Evolutionary conservation across 2,888 invertebrate genomes (phyloP).

Genomic region (Chalcis sispes): DNA sequence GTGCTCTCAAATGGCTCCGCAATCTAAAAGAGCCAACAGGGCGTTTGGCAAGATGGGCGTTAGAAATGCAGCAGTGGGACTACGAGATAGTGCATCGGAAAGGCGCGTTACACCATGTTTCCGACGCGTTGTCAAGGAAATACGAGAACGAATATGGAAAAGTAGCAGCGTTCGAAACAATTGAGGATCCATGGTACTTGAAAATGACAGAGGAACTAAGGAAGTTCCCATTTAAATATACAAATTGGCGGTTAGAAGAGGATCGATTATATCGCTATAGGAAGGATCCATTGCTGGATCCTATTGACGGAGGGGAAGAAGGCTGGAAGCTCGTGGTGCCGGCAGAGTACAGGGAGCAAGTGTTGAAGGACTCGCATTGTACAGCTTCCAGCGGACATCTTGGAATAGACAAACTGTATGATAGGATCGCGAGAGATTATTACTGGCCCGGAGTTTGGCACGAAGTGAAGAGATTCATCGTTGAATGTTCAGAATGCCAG

Average conservation of each 20-base stretch:
- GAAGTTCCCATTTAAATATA: not conserved
- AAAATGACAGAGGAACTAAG: not conserved
- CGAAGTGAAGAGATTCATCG: no score
- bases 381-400: no score
- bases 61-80: not conserved
- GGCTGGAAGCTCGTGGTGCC: no score
- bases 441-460: no score
- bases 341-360: no score
- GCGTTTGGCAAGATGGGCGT: slow-evolving; percentile 2
- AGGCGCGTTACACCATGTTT: not conserved
- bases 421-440: no score
- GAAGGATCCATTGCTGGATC: no score
- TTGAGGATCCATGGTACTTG: not conserved
- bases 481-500: no score
- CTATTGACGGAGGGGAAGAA: no score
- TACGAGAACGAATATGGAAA: not conserved
- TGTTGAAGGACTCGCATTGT: no score
- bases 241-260: not conserved
- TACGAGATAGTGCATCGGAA: not conserved
- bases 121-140: not conserved
- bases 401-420: no score
- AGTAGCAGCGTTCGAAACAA: not conserved
- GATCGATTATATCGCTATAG: not conserved
- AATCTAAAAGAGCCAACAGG: not conserved
- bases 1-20: slow-evolving; percentile 4